Evolutionary conservation across 1,140 invertebrate species (phyloP), one percentile per base, ranked within the genome.

Genomic region (Lasioglossum albipes): DNA sequence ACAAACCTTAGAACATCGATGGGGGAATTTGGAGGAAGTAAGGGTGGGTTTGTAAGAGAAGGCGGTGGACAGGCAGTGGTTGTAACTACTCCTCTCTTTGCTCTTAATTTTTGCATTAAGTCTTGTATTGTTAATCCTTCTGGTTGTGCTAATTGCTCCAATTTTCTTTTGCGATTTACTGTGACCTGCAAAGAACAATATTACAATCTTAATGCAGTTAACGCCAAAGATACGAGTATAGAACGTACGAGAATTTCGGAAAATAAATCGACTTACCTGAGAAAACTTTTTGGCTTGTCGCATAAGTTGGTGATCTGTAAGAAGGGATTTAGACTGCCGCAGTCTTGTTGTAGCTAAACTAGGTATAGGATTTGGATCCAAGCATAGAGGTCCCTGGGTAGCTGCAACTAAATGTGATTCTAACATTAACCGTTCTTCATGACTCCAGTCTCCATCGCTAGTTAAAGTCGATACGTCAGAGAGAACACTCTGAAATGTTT

Each of bases 381-480:
- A 94, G 91, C 97, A 98, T 4, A 99, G 93, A 36, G 97, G 96
- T 61, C 97, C 97, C 70, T 97, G 95, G 12, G 97, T 97, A 27
- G 97, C 96, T 84, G 97, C 94, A 22, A 98, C 94, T 71, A 98
- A 91, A 86, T 97, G 95, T 84, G 97, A 97, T 91, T 99, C 98
- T 66, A 98, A 89, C 13, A 95, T 93, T 73, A 96, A 94, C 52
- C 96, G 95, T 82, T 98, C 97, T 79, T 98, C 97, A 20, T 95
- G 94, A 66, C 95, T 96, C 96, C 96, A 97, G 27, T 95, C 95
- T 42, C 94, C 95, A 72, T 96, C 94, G 70, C 94, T 95, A 20
- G 95, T 95, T 75, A 97, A 93, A 69, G 94, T 94, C 86, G 96
- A 95, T 42, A 97, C 95, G 91, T 97, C 97, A 79, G 95, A 95